Conservation (phyloP, 2,888 invertebrate species). For the Rotaria magnacalcarata region DNA sequence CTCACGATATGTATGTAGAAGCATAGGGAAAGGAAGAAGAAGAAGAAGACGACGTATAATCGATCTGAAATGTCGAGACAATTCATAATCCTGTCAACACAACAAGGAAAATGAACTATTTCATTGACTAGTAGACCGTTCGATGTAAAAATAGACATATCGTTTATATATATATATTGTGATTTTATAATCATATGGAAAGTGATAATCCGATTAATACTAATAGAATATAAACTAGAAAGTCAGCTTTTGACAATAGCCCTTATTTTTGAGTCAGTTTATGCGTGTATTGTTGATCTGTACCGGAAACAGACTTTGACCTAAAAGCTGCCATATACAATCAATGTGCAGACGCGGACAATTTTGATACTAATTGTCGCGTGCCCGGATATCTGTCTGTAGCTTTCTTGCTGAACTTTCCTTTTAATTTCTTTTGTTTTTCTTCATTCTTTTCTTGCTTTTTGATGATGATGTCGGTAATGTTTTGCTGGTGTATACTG, state of each 20-base stretch:
- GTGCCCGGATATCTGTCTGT: conserved; percentile 26
- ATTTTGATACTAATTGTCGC: conserved; percentile 15
- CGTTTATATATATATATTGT: background rate
- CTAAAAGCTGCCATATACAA: conserved; percentile 5
- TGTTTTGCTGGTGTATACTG: background rate
- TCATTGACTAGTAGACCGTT: background rate
- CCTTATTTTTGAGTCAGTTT: background rate
- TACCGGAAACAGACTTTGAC: conserved; percentile 10
- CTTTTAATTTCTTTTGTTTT: background rate
- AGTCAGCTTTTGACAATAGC: background rate
- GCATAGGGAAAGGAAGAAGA: background rate
- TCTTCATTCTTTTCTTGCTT: background rate
- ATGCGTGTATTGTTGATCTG: background rate
- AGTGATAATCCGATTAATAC: background rate
- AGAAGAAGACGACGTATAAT: background rate
- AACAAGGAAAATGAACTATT: background rate
- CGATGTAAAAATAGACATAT: background rate
- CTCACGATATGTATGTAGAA: background rate
- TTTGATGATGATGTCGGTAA: conserved; percentile 9
- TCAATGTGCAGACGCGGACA: background rate
- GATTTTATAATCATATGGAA: background rate
- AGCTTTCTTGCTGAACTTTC: background rate
- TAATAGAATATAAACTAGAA: background rate
- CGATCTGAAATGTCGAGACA: background rate
- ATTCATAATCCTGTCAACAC: background rate